phyloP scores from a whole-genome alignment of 2,797 vertebrate genomes.

The Cyclura pinguis region DNA sequence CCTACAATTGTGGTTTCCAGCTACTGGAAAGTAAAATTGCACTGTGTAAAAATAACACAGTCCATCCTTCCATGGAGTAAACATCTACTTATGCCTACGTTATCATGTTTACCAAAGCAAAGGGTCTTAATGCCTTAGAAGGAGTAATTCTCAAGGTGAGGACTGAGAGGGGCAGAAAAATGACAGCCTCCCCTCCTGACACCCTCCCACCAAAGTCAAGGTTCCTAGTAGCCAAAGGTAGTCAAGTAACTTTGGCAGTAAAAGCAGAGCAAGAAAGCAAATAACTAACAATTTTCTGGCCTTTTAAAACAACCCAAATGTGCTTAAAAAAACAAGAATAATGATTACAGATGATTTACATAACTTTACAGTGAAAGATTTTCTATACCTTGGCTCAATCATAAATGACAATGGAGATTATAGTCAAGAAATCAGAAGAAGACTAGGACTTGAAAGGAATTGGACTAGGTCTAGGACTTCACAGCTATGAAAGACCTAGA shows the following conservation, averaged over 20 bases:
- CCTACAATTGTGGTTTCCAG: constrained; percentile 41
- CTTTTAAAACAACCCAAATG: background rate
- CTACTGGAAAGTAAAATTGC: constrained; percentile 33
- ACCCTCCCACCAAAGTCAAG: background rate
- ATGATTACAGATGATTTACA: no score
- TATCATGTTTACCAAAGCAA: background rate
- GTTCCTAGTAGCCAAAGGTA: background rate
- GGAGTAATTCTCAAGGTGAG: background rate
- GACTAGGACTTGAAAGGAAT: no score
- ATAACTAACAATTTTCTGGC: background rate
- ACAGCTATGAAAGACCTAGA: no score
- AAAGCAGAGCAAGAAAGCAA: background rate
- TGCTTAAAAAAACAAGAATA: no score
- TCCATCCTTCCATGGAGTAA: constrained; percentile 32
- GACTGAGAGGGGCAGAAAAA: background rate
- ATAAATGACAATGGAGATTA: no score
- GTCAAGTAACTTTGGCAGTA: background rate
- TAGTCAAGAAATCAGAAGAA: no score
- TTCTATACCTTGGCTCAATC: no score
- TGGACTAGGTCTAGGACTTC: no score
- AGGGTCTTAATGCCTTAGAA: background rate
- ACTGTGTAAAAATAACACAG: constrained; percentile 46
- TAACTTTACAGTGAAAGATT: no score
- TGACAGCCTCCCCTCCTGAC: no score
- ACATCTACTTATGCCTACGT: constrained; percentile 15